Evolutionary conservation across 2,888 invertebrate genomes (phyloP), one percentile per base, ranked within the genome.

Genomic region (Tetrapedia diversipes): DNA sequence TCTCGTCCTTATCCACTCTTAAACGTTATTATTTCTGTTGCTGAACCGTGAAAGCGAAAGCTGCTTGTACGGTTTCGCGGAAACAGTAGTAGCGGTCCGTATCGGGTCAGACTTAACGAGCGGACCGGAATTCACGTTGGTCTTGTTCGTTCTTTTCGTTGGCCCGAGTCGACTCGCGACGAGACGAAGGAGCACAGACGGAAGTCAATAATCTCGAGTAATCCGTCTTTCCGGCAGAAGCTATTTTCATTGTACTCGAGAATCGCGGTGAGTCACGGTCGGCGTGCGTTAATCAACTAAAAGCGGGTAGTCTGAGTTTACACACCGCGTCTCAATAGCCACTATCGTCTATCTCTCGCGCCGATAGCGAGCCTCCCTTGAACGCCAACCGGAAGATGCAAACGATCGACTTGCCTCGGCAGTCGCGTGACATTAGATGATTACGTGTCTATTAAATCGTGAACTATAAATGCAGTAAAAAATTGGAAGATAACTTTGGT

Each of bases 251-350:
- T 84, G 84, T 83, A 82, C 81, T 84, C 80, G 76, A 81, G 83
- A 80, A 78, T 78, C 79, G 72, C 68, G 65, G 81, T 59, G 76
- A 82, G 81, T 79, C 81, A 79, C 78, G 83, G 78, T 77, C 71
- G 74, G 77, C 82, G 86, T 83, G 84, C 87, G 86, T 87, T 89
- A 89, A 89, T 89, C 89, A 90, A 89, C 89, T 88, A 89, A 89
- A 89, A 89, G 87, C 89, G 77, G 77, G 77, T 84, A 86, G 88
- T 89, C 88, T 86, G 81, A 77, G 87, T 89, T 89, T 89, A 79
- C 88, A 86, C 86, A 85, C 81, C 80, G 81, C 80, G 81, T 84
- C 82, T 86, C 85, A 82, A 81, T 86, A 80, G 77, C 78, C 80
- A 75, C 83, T 86, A 85, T 85, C 82, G 82, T 81, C 70, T 81